phyloP scores from a whole-genome alignment of 30 jellyfish, hydroid and myxozoan genomes.

The Cassiopea andromeda region DNA sequence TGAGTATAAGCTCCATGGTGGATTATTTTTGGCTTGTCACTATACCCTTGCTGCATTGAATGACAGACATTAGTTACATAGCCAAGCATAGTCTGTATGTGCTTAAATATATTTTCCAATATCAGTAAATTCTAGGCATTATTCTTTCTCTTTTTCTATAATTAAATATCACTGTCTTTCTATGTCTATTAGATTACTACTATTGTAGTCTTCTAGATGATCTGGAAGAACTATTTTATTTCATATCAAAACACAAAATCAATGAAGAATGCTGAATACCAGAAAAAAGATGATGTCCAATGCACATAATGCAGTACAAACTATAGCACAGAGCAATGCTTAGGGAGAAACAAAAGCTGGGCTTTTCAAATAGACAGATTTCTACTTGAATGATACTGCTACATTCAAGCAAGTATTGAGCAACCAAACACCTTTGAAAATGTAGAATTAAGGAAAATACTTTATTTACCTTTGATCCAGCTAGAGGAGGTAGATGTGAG shows the following conservation, averaged over 20 bases:
- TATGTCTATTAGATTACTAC: too few relatives aligned
- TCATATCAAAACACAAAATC: too few relatives aligned
- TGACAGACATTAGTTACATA: background rate
- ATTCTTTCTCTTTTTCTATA: too few relatives aligned
- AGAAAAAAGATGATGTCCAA: too few relatives aligned
- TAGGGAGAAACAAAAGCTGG: background rate
- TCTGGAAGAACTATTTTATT: too few relatives aligned
- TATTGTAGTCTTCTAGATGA: too few relatives aligned
- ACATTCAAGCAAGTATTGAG: background rate
- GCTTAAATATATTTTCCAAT: too few relatives aligned
- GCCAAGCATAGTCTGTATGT: background rate
- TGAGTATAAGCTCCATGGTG: conserved; percentile 80
- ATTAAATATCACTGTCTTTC: too few relatives aligned
- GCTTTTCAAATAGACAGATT: background rate
- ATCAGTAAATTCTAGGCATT: too few relatives aligned
- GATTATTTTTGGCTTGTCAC: conserved; percentile 73
- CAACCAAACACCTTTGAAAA: background rate
- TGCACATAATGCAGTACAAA: too few relatives aligned
- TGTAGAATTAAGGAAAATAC: background rate
- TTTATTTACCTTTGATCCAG: conserved; percentile 62
- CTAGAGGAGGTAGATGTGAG: conserved; percentile 76
- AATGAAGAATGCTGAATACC: too few relatives aligned
- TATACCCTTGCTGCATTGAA: conserved; percentile 36
- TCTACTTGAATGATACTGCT: background rate
- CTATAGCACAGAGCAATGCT: background rate